Base-by-base conservation (phyloP, 2,888 invertebrate genomes). In the Amiota minor region DNA sequence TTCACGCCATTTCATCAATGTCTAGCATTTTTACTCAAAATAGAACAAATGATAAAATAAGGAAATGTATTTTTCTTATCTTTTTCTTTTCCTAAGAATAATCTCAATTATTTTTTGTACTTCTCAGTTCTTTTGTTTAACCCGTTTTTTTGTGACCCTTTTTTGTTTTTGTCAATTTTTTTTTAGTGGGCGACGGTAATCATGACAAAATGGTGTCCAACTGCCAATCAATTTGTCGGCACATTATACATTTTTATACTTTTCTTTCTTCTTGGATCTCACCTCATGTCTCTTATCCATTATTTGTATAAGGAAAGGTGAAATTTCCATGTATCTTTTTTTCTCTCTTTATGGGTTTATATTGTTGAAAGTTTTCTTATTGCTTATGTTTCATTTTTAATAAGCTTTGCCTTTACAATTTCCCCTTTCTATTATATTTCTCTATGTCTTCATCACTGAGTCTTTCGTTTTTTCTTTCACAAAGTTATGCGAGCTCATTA, bases 221-320 rank as follows among this genome's bases (percentile, higher is more conserved):
- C 77, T 79, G 79, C 78, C 80, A 81, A 85, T 83, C 78, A 85
- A 85, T 83, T 85, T 85, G 79, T 81, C 82, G 84, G 80, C 76
- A 85, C 80, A 74, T 75, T 74, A 73, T 74, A 64, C 16, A 61
- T 53, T 23, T 45, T 53, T 49, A 9, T 16, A 11, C 20, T 35
- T 68, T 23, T 50, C 53, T 68, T 68, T 18, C 12, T 18, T 18
- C 14, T 49, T 67, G 9, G 16, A 11, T 47, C 9, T 67, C 9
- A 11, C n/a, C 9, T 67, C 8, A 35, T 10, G 11, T 16, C 23
- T 23, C 3, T 23, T 23, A 23, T 23, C 3, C 23, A 23, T 23
- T 23, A 23, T 23, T 23, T 23, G 1, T 23, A 23, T 3, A 23
- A 23, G 3, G 1, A 35, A 35, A 35, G 0, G 6, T 23, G 23